A percentile compares a stretch with the other conserved stretches of the same genome.
Evolutionary conservation across 2,113 vertebrate species (phyloP).

Genomic region (Seriola dumerili): DNA sequence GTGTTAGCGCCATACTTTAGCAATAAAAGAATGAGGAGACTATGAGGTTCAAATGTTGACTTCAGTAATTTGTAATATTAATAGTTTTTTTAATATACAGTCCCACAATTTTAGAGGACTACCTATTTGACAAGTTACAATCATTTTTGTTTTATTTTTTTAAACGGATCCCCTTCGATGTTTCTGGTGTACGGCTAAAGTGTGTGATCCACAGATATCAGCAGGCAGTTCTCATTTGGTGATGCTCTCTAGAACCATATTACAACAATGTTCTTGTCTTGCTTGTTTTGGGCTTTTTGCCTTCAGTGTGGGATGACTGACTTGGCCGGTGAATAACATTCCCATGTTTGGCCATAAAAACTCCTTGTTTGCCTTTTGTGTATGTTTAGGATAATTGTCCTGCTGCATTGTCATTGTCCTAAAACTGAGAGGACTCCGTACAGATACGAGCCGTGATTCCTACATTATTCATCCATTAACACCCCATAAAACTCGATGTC

Average conservation of each 20-base stretch:
- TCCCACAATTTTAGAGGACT: background rate
- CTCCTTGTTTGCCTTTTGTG: background rate
- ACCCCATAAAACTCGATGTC: conserved; percentile 5
- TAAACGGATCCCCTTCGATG: too few species aligned
- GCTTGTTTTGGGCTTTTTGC: background rate
- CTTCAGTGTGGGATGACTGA: conserved; percentile 1
- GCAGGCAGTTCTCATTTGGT: background rate
- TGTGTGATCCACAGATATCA: background rate
- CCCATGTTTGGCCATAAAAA: background rate
- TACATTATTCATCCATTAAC: background rate
- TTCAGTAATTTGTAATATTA: background rate
- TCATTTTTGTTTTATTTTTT: too few species aligned
- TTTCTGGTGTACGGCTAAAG: background rate
- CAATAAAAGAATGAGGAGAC: background rate
- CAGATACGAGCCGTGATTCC: background rate
- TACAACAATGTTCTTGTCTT: background rate
- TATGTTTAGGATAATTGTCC: background rate
- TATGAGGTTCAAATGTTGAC: background rate
- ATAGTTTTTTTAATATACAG: background rate
- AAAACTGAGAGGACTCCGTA: background rate
- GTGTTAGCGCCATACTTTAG: background rate
- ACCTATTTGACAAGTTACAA: background rate
- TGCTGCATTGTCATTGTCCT: background rate
- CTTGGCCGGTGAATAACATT: background rate
- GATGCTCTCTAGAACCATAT: background rate